Conservation (phyloP, 2,888 invertebrate genomes). For the Scaptomyza reducta region DNA sequence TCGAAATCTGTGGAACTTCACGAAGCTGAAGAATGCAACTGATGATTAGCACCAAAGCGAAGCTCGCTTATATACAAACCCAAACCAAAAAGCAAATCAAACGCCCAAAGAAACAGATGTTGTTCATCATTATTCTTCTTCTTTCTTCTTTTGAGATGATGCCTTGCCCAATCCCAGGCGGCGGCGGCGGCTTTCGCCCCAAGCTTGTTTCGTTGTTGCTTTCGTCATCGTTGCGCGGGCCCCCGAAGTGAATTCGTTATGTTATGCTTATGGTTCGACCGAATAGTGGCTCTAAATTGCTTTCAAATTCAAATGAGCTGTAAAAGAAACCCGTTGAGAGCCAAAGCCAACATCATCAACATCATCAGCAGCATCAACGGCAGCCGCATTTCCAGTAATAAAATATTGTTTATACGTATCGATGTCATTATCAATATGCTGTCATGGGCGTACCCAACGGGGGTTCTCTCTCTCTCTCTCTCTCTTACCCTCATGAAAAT, state of each 20-base stretch:
- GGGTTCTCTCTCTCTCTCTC: too few relatives aligned
- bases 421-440: neutral
- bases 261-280: neutral
- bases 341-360: neutral
- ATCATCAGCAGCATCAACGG: neutral
- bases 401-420: neutral
- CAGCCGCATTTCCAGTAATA: slow-evolving; percentile 12
- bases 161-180: slow-evolving; percentile 59
- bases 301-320: slow-evolving; percentile 51
- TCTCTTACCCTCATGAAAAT: neutral
- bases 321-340: slow-evolving; percentile 43
- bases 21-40: slow-evolving; percentile 69
- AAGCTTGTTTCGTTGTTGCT: slow-evolving; percentile 34
- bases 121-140: neutral
- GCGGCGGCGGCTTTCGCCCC: slow-evolving; percentile 56
- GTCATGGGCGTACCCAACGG: neutral
- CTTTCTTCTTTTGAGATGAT: slow-evolving; percentile 5
- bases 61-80: slow-evolving; percentile 64
- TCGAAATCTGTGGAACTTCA: slow-evolving; percentile 69
- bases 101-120: too few relatives aligned
- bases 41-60: slow-evolving; percentile 50
- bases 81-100: neutral
- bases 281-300: slow-evolving; percentile 26
- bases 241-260: slow-evolving; percentile 19
- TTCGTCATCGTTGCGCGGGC: slow-evolving; percentile 67